Evolutionary conservation across 2,113 vertebrate genomes (phyloP).

Genomic region (Mirounga angustirostris): DNA sequence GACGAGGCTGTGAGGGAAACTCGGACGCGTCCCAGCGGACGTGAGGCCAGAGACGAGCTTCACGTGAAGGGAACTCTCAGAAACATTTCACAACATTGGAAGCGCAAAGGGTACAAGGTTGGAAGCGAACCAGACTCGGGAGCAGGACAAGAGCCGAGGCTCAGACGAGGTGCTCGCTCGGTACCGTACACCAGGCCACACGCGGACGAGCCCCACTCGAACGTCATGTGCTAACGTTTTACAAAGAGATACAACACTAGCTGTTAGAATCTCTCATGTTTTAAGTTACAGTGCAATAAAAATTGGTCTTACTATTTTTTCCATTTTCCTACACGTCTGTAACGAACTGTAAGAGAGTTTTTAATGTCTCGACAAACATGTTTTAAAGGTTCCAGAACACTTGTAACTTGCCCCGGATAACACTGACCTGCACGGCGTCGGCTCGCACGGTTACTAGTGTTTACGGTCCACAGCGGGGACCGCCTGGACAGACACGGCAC

Average conservation of each 20-base stretch:
- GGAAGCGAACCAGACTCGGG: background rate
- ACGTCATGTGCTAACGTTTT: background rate
- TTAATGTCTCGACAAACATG: rapidly evolving
- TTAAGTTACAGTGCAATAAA: rapidly evolving
- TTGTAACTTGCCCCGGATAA: background rate
- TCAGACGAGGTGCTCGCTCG: background rate
- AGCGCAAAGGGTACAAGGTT: rapidly evolving
- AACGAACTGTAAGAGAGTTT: background rate
- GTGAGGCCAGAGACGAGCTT: rapidly evolving
- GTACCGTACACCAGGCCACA: background rate
- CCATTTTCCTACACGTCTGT: background rate
- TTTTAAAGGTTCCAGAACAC: background rate
- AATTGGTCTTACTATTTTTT: background rate
- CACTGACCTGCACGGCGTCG: background rate
- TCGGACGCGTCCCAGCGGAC: background rate
- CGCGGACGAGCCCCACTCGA: rapidly evolving
- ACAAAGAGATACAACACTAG: background rate
- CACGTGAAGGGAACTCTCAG: rapidly evolving
- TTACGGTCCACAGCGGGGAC: rapidly evolving
- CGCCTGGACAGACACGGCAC: rapidly evolving
- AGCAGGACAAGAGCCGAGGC: rapidly evolving
- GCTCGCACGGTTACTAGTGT: rapidly evolving
- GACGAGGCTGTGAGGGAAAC: background rate
- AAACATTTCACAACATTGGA: background rate
- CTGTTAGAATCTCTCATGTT: rapidly evolving